Conservation (phyloP, 2,888 invertebrate species). For the Stenodera caucasica region DNA sequence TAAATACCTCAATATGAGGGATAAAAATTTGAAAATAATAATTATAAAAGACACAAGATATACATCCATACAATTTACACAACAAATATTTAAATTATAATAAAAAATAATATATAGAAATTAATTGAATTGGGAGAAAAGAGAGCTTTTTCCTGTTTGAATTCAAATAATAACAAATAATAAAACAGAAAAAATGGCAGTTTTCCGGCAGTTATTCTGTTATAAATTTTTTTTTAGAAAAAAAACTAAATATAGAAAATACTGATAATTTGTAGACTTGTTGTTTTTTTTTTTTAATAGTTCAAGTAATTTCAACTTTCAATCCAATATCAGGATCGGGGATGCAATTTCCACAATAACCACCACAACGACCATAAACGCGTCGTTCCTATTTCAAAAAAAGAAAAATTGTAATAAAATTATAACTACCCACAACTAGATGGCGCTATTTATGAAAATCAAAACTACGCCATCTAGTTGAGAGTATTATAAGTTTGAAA, state of each 20-base stretch:
- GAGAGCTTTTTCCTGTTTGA: not conserved
- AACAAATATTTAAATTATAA: not conserved
- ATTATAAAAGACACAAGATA: not conserved
- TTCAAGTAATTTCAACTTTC: slow-evolving; percentile 50
- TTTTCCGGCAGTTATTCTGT: not conserved
- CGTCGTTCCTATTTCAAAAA: slow-evolving; percentile 49
- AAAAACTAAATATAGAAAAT: slow-evolving; percentile 1
- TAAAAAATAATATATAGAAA: not conserved
- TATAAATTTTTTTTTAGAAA: not conserved
- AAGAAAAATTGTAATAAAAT: slow-evolving; percentile 12
- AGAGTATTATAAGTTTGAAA: not conserved
- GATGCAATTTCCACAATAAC: slow-evolving; percentile 70
- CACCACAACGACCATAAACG: slow-evolving; percentile 70
- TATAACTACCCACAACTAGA: no score
- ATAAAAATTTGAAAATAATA: not conserved
- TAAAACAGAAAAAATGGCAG: slow-evolving; percentile 1
- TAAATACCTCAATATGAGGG: slow-evolving; percentile 1
- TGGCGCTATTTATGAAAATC: no score
- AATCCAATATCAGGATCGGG: slow-evolving; percentile 50
- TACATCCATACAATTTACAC: not conserved
- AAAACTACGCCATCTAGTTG: no score
- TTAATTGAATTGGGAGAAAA: not conserved
- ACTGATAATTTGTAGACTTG: not conserved
- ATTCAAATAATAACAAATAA: not conserved
- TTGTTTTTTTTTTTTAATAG: not conserved